Evolutionary conservation across 2,888 invertebrate genomes (phyloP).

Genomic region (Leptopilina myrica): DNA sequence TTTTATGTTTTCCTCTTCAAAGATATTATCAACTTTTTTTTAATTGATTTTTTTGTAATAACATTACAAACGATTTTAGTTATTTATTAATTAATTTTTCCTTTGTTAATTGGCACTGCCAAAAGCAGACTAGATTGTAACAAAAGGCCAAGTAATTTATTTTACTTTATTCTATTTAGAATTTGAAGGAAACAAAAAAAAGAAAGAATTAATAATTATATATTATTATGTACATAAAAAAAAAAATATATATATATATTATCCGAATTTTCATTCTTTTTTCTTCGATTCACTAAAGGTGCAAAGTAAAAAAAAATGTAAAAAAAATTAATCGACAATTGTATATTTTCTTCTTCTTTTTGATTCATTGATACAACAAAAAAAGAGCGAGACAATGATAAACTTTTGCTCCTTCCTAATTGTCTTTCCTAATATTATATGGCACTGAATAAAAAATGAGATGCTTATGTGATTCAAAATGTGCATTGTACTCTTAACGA

Average conservation of each 20-base stretch:
- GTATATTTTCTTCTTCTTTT: neutral
- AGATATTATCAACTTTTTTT: neutral
- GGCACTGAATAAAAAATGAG: constrained; percentile 14
- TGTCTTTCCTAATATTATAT: constrained; percentile 6
- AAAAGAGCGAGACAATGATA: constrained; percentile 1
- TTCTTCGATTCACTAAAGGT: too few species aligned
- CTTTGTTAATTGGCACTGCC: neutral
- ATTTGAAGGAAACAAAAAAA: neutral
- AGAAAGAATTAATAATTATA: neutral
- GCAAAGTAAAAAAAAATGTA: too few species aligned
- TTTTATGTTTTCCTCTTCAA: constrained; percentile 4
- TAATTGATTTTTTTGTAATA: neutral
- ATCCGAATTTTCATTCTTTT: too few species aligned
- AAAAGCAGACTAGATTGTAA: neutral
- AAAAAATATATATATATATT: too few species aligned
- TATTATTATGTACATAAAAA: neutral
- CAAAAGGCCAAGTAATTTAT: constrained; percentile 6
- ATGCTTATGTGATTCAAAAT: constrained; percentile 34
- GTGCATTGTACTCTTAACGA: constrained; percentile 33
- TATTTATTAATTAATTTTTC: constrained; percentile 16
- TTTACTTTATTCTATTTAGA: neutral
- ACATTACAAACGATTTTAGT: constrained; percentile 2
- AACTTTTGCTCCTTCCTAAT: constrained; percentile 25
- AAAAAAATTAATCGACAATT: neutral
- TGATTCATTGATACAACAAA: neutral